Evolutionary conservation across 2,797 vertebrate species (phyloP).

Genomic region (Enteromius viviparus): DNA sequence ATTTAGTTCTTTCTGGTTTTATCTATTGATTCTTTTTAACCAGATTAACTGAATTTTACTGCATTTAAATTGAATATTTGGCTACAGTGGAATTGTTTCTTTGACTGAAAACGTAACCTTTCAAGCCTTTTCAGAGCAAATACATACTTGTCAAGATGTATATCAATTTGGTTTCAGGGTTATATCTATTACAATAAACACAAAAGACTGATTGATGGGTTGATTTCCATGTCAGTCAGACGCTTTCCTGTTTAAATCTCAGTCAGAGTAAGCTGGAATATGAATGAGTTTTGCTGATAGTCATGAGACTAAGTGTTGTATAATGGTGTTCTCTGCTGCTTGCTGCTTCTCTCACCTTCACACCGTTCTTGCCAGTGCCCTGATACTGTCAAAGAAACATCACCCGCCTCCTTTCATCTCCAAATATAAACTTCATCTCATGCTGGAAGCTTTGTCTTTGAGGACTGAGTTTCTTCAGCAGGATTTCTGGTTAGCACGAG

Average conservation of each 20-base stretch:
- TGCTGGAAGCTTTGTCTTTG: background rate
- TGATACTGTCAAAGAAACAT: slow-evolving; percentile 33
- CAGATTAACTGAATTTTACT: background rate
- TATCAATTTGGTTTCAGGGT: background rate
- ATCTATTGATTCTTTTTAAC: background rate
- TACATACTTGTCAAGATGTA: background rate
- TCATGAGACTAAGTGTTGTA: background rate
- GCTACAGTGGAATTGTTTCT: background rate
- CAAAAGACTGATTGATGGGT: background rate
- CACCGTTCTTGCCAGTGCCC: slow-evolving; percentile 6
- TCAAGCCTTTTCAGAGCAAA: background rate
- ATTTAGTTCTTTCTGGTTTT: background rate
- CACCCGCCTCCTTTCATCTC: slow-evolving; percentile 28
- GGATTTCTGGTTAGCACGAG: slow-evolving; percentile 44
- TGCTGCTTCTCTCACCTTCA: slow-evolving; percentile 14
- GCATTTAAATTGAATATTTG: background rate
- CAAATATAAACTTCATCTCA: background rate
- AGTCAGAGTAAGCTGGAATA: background rate
- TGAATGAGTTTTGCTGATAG: background rate
- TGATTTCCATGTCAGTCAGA: background rate
- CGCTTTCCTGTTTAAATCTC: background rate
- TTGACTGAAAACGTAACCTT: background rate
- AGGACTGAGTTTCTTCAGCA: background rate
- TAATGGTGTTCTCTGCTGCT: background rate
- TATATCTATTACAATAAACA: background rate